phyloP scores from a whole-genome alignment of 2,888 invertebrate genomes.

The Leptinotarsa rubiginosa region DNA sequence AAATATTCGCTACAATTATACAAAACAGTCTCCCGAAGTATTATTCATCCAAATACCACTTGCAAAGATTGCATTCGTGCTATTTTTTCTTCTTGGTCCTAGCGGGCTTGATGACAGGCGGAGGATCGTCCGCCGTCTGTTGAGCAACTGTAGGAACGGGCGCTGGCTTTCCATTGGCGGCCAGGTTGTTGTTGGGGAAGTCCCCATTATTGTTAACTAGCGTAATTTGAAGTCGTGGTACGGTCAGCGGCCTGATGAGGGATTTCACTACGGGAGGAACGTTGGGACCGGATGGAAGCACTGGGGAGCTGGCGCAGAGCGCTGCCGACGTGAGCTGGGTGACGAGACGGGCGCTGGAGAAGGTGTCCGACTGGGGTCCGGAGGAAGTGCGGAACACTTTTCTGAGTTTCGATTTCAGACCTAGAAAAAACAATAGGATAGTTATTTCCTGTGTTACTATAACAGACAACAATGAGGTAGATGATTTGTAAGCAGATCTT shows the following conservation, averaged over 20 bases:
- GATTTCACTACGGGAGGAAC: slow-evolving; percentile 70
- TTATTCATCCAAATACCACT: slow-evolving; percentile 47
- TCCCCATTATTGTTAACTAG: slow-evolving; percentile 63
- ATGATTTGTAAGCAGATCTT: no score
- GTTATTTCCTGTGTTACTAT: no score
- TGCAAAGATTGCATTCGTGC: slow-evolving; percentile 57
- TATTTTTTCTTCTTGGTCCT: slow-evolving; percentile 68
- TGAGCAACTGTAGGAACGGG: slow-evolving; percentile 22
- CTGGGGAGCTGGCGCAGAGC: slow-evolving; percentile 72
- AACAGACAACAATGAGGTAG: no score
- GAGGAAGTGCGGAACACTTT: slow-evolving; percentile 72
- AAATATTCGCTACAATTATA: slow-evolving; percentile 21
- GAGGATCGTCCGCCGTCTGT: slow-evolving; percentile 32
- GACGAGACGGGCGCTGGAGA: slow-evolving; percentile 68
- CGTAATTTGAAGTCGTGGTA: slow-evolving; percentile 69
- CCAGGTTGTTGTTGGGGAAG: slow-evolving; percentile 44
- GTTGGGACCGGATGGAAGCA: slow-evolving; percentile 69
- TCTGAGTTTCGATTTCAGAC: slow-evolving; percentile 70
- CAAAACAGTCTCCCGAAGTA: slow-evolving; percentile 35
- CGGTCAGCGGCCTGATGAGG: slow-evolving; percentile 70
- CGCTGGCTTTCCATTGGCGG: slow-evolving; percentile 38
- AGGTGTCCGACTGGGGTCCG: slow-evolving; percentile 63
- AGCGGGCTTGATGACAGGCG: slow-evolving; percentile 61
- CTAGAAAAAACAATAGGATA: slow-evolving; percentile 53
- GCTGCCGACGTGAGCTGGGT: slow-evolving; percentile 73